A percentile compares a stretch with the other conserved stretches of the same genome.
Conservation (phyloP, 1,140 invertebrate species). For the Sinella curviseta region DNA sequence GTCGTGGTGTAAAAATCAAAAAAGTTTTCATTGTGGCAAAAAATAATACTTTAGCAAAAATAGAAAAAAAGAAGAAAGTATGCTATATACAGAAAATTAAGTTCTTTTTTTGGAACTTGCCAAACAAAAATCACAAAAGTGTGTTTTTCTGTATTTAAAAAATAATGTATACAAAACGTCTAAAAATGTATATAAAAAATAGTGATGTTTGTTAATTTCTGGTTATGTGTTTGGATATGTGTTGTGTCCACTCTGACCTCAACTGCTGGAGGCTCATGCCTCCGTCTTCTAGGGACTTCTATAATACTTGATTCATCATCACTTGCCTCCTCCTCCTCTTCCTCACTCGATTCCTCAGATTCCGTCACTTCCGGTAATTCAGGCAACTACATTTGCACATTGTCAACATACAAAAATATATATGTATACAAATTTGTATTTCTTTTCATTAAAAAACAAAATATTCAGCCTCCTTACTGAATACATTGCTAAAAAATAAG, state of each 20-base stretch:
- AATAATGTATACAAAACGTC: neutral
- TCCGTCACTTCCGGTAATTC: constrained; percentile 45
- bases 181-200: neutral
- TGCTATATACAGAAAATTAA: too few species aligned
- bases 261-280: constrained; percentile 26
- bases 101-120: too few species aligned
- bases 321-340: constrained; percentile 43
- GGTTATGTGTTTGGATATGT: neutral
- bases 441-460: constrained; percentile 4
- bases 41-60: too few species aligned
- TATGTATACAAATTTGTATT: neutral
- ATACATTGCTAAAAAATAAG: too few species aligned
- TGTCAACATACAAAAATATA: neutral
- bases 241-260: constrained; percentile 44
- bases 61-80: too few species aligned
- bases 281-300: constrained; percentile 32
- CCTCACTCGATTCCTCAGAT: constrained; percentile 32
- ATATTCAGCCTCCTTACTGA: too few species aligned
- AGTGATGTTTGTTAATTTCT: neutral
- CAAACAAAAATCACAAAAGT: neutral
- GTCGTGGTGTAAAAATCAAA: too few species aligned
- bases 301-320: constrained; percentile 41
- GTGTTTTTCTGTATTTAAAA: neutral
- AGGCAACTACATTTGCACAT: constrained; percentile 34
- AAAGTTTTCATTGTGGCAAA: too few species aligned